Percentiles rank a stretch among this genome's conserved stretches.
Evolutionary conservation across 2,113 vertebrate species (phyloP).

Genomic region (Semnornis frantzii): DNA sequence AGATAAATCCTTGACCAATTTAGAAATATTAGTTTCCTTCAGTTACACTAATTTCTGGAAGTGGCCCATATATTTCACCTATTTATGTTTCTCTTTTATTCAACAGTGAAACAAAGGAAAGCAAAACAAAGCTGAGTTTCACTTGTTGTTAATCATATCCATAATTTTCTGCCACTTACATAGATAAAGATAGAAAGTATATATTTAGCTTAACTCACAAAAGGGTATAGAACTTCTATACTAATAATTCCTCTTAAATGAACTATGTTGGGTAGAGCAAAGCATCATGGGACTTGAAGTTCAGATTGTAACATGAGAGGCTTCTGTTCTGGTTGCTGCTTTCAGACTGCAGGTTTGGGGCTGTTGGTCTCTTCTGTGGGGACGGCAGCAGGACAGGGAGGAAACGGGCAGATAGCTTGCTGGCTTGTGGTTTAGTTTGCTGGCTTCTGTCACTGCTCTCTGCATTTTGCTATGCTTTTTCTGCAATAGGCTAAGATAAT

Average conservation of each 20-base stretch:
- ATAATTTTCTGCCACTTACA: background rate
- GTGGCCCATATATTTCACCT: background rate
- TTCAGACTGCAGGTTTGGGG: no score
- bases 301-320: no score
- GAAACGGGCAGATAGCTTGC: no score
- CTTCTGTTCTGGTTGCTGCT: no score
- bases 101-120: background rate
- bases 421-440: no score
- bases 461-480: no score
- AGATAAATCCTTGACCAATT: background rate
- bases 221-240: background rate
- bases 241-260: background rate
- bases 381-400: no score
- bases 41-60: background rate
- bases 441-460: no score
- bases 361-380: no score
- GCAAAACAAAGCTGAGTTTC: background rate
- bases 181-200: background rate
- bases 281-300: no score
- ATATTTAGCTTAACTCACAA: background rate
- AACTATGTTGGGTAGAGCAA: background rate
- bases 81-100: background rate
- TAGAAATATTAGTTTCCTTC: background rate
- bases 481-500: no score
- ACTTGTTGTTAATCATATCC: background rate